Conservation (phyloP, 2,888 invertebrate genomes). For the Andrena haemorrhoa region DNA sequence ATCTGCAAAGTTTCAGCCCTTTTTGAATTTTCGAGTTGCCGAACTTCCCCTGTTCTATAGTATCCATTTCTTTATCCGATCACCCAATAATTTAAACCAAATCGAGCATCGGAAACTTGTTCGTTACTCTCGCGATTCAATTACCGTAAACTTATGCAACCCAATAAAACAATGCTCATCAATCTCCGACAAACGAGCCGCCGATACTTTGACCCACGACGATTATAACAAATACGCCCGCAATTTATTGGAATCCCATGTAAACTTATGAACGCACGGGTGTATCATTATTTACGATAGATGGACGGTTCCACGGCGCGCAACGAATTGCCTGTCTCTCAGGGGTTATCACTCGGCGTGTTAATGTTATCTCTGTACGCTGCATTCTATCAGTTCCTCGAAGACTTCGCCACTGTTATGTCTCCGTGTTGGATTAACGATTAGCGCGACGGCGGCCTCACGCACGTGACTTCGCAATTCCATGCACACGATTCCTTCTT, state of each 20-base stretch:
- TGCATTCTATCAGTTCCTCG: slow-evolving; percentile 64
- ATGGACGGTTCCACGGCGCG: slow-evolving; percentile 41
- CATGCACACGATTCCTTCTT: slow-evolving; percentile 3
- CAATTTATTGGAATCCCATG: neutral
- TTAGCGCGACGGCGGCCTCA: slow-evolving; percentile 25
- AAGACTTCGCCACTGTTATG: slow-evolving; percentile 64
- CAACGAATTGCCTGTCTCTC: slow-evolving; percentile 47
- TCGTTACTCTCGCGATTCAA: too few relatives aligned
- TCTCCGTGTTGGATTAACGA: slow-evolving; percentile 65
- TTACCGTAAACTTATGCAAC: slow-evolving; percentile 3
- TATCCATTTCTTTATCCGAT: too few relatives aligned
- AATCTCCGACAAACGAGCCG: neutral
- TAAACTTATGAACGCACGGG: neutral
- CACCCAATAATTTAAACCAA: too few relatives aligned
- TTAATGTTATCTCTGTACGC: slow-evolving; percentile 55
- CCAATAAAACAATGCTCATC: neutral
- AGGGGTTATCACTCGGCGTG: slow-evolving; percentile 63
- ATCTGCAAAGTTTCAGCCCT: too few relatives aligned
- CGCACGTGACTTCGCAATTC: slow-evolving; percentile 52
- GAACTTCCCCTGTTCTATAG: too few relatives aligned
- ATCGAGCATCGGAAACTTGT: too few relatives aligned
- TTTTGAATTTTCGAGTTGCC: too few relatives aligned
- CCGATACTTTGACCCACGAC: neutral
- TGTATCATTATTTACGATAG: slow-evolving; percentile 45
- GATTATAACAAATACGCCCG: neutral